Percentiles rank a stretch among this genome's conserved stretches.
phyloP scores from a whole-genome alignment of 2,888 invertebrate species.

The Pseudoips prasinana region DNA sequence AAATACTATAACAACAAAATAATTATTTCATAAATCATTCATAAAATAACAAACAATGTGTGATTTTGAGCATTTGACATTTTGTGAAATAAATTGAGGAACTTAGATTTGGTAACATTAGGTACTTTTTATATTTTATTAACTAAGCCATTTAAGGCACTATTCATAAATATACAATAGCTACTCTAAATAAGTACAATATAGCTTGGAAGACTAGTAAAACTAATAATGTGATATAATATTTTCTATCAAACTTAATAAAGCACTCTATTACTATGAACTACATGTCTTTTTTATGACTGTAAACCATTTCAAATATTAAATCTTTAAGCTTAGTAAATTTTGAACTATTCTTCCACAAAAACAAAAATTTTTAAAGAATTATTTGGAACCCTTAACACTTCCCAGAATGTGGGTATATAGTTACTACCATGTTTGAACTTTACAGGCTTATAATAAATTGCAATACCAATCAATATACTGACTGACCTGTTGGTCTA shows the following conservation, averaged over 20 bases:
- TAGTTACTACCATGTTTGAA: too few species aligned
- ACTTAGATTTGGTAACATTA: slow-evolving; percentile 3
- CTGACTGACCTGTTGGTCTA: too few species aligned
- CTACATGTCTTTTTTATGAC: slow-evolving; percentile 4
- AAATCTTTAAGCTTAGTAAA: too few species aligned
- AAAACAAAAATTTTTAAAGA: too few species aligned
- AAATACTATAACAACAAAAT: slow-evolving; percentile 13
- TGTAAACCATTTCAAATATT: too few species aligned
- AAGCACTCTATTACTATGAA: slow-evolving; percentile 3
- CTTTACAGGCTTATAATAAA: too few species aligned
- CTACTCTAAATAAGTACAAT: slow-evolving; percentile 29
- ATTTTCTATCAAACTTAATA: slow-evolving; percentile 2
- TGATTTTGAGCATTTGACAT: slow-evolving; percentile 4
- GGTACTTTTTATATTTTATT: slow-evolving; percentile 1
- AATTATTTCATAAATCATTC: slow-evolving; percentile 3
- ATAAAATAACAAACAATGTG: slow-evolving; percentile 1
- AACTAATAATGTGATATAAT: neutral
- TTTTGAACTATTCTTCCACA: too few species aligned
- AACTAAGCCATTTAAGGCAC: slow-evolving; percentile 26
- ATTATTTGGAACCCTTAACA: too few species aligned
- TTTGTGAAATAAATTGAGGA: slow-evolving; percentile 13
- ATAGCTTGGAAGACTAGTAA: slow-evolving; percentile 17
- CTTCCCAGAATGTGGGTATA: too few species aligned
- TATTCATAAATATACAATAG: slow-evolving; percentile 6
- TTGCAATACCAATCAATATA: too few species aligned